phyloP scores from a whole-genome alignment of 2,888 invertebrate genomes.

The Drosophila algonquin region DNA sequence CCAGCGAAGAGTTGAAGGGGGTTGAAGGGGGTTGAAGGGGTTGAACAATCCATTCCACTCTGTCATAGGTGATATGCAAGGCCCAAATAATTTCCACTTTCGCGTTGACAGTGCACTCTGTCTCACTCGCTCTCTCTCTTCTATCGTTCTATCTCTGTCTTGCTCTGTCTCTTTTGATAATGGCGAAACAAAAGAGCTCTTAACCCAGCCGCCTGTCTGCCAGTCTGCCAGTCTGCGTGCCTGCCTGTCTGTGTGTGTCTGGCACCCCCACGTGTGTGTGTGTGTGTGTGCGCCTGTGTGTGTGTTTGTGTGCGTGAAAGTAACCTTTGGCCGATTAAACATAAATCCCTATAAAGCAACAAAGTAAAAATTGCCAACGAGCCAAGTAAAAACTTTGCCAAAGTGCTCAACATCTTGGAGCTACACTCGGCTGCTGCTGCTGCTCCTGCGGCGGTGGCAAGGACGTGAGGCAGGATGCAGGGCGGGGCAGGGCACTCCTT shows the following conservation, averaged over 20 bases:
- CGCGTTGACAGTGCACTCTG: constrained; percentile 24
- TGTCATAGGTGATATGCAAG: constrained; percentile 15
- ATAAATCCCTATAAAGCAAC: constrained; percentile 78
- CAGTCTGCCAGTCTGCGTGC: constrained; percentile 4
- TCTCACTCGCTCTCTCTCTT: neutral
- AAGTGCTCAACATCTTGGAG: constrained; percentile 69
- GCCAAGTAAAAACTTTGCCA: constrained; percentile 76
- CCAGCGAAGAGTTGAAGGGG: neutral
- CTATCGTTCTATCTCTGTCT: neutral
- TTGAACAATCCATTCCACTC: neutral
- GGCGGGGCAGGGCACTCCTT: too few species aligned
- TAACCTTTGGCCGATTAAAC: constrained; percentile 79
- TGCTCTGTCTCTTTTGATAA: constrained; percentile 4
- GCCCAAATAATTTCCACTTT: constrained; percentile 48
- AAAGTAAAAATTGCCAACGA: constrained; percentile 78
- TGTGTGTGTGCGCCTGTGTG: constrained; percentile 38
- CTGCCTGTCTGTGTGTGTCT: constrained; percentile 7
- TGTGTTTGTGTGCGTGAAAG: constrained; percentile 21
- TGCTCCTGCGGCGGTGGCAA: constrained; percentile 26
- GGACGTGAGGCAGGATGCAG: constrained; percentile 50
- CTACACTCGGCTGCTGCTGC: neutral
- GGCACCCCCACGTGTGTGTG: constrained; percentile 26
- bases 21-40: neutral
- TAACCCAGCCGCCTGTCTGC: constrained; percentile 29
- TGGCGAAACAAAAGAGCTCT: constrained; percentile 66